Evolutionary conservation across 2,888 invertebrate genomes (phyloP).

Genomic region (Leptopilina syphax): DNA sequence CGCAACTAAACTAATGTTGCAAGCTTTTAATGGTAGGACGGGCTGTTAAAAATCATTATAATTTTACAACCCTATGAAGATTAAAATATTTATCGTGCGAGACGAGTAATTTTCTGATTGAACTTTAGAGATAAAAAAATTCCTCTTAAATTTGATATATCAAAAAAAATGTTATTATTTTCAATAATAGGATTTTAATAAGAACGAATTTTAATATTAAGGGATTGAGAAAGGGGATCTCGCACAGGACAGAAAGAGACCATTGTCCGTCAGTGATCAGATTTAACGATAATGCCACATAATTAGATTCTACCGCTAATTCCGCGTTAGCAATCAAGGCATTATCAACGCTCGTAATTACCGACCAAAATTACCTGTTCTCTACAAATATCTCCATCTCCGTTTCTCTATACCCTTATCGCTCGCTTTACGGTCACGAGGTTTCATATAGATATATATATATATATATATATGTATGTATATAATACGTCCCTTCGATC

Average conservation of each 20-base stretch:
- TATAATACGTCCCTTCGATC: neutral
- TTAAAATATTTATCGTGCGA: constrained; percentile 13
- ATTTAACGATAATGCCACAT: constrained; percentile 71
- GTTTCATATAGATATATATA: constrained; percentile 1
- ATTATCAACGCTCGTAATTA: constrained; percentile 71
- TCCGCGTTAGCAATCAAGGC: constrained; percentile 69
- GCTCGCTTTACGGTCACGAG: constrained; percentile 40
- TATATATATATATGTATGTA: neutral
- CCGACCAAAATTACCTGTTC: constrained; percentile 68
- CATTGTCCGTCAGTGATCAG: constrained; percentile 68
- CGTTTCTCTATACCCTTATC: constrained; percentile 48
- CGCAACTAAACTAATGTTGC: constrained; percentile 22
- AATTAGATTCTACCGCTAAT: constrained; percentile 72
- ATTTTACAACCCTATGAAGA: constrained; percentile 23
- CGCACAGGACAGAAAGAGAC: constrained; percentile 56
- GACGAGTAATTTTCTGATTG: neutral
- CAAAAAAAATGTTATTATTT: too few relatives aligned
- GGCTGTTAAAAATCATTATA: constrained; percentile 39
- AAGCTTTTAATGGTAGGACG: constrained; percentile 24
- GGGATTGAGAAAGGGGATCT: constrained; percentile 5
- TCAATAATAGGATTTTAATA: neutral
- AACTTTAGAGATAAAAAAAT: neutral
- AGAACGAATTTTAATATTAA: neutral
- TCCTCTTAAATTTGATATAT: neutral
- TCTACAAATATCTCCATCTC: constrained; percentile 61